phyloP scores from a whole-genome alignment of 2,113 vertebrate species.

The Panthera uncia region DNA sequence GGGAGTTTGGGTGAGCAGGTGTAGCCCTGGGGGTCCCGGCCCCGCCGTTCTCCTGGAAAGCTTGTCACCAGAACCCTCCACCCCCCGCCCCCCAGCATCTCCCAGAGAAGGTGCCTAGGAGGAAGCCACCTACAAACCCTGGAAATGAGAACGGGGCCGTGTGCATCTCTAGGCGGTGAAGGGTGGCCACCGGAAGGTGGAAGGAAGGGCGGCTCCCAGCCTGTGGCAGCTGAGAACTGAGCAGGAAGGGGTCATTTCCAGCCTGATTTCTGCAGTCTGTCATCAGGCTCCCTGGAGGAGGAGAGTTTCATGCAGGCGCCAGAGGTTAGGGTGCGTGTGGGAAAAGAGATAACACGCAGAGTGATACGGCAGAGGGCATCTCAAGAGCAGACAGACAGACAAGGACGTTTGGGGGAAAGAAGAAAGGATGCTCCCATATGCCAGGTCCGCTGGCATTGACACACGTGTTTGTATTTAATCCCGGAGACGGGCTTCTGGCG shows the following conservation, averaged over 20 bases:
- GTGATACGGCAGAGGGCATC: background rate
- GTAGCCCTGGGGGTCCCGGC: background rate
- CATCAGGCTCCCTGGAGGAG: background rate
- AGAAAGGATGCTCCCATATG: rapidly evolving
- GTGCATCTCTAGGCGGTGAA: background rate
- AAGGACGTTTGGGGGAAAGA: background rate
- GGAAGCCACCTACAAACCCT: background rate
- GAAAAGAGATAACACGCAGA: background rate
- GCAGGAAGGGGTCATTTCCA: too few relatives aligned
- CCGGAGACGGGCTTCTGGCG: background rate
- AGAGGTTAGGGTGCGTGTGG: background rate
- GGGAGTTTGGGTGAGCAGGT: background rate
- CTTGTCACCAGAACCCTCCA: background rate
- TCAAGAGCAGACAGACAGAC: background rate
- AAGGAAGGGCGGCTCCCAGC: background rate
- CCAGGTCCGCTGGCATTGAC: background rate
- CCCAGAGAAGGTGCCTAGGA: background rate
- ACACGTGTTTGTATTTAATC: rapidly evolving
- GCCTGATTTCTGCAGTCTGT: background rate
- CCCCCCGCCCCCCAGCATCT: background rate
- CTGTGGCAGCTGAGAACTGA: background rate
- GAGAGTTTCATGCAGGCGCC: background rate
- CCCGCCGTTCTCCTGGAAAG: background rate
- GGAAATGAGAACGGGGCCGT: background rate
- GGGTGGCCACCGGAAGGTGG: background rate